Base-by-base conservation (phyloP, 2,888 invertebrate genomes). In the Nemotelus pantherinus region DNA sequence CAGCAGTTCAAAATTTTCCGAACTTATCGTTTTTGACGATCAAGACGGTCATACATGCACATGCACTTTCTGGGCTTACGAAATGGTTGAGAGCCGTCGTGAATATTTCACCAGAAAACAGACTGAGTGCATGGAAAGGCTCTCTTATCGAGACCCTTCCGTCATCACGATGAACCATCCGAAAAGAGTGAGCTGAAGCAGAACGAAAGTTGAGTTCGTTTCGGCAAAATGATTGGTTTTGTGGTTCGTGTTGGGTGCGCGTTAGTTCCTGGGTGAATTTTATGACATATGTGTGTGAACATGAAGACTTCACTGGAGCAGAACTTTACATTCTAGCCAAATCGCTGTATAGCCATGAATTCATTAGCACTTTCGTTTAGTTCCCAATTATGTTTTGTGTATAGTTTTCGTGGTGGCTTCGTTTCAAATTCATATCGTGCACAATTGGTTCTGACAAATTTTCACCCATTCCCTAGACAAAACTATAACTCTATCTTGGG, bases 221-320 rank as follows among this genome's bases (percentile, higher is more conserved):
- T 25, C 25, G 43, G 10, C 63, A 63, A 39, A 43, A 63, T 2
- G 43, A 43, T 43, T 7, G n/a, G 63, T 43, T 63, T 63, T 67
- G 50, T 7, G 67, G 39, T 48, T 65, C 67, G 44, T 50, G 48
- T 5, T n/a, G 55, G 43, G n/a, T 65, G 7, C 47, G 3, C 55
- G 70, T 70, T 70, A 70, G 55, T 70, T 47, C 55, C 44, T 70
- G 53, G 43, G 47, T 43, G 53, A 53, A 70, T 70, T 70, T 70
- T 70, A 70, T 70, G 70, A 55, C 55, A 55, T 55, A 53, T 55
- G 53, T 70, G 60, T 60, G 53, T 50, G 70, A 55, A 53, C 53
- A 43, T 43, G 63, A 43, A 63, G 39, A 43, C 63, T 1, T 25
- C 9, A 63, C 43, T 63, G 43, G 6, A 43, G 63, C 43, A 10